Conservation (phyloP, 2,888 invertebrate species). For the Carpatolechia fugitivella region DNA sequence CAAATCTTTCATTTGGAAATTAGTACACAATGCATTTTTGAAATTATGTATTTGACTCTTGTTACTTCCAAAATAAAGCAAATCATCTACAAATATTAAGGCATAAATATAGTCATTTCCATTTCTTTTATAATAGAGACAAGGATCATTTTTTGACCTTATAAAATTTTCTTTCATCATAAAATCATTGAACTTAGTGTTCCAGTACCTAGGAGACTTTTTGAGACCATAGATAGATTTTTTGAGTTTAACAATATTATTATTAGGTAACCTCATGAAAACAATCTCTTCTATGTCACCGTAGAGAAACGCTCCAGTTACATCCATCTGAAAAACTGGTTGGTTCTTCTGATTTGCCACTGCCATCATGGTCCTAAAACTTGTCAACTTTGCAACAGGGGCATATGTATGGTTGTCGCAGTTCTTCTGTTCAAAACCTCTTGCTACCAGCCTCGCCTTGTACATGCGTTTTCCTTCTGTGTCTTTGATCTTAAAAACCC, state of each 20-base stretch:
- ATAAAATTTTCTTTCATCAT: slow-evolving; percentile 18
- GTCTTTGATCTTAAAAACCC: no score
- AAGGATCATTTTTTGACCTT: slow-evolving; percentile 19
- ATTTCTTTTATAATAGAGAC: slow-evolving; percentile 17
- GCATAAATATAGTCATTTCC: slow-evolving; percentile 16
- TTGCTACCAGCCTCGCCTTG: slow-evolving; percentile 21
- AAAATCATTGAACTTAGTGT: slow-evolving; percentile 20
- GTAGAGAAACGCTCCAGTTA: no score
- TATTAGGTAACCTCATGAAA: slow-evolving; percentile 22
- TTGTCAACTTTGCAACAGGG: slow-evolving; percentile 19
- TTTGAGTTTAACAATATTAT: slow-evolving; percentile 20
- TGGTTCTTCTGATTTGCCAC: slow-evolving; percentile 11
- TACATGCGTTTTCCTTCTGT: not conserved
- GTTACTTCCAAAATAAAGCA: slow-evolving; percentile 17
- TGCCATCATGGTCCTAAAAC: slow-evolving; percentile 11
- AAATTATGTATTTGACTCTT: slow-evolving; percentile 8
- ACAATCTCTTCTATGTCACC: slow-evolving; percentile 21
- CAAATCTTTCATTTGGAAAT: slow-evolving; percentile 20
- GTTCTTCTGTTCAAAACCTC: slow-evolving; percentile 19
- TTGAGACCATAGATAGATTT: slow-evolving; percentile 24
- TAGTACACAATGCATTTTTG: slow-evolving; percentile 12
- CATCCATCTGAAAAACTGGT: no score
- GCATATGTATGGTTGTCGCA: slow-evolving; percentile 13
- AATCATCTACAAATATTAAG: slow-evolving; percentile 20
- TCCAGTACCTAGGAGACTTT: slow-evolving; percentile 24